phyloP scores from a whole-genome alignment of 2,113 vertebrate genomes.

The Athene noctua region DNA sequence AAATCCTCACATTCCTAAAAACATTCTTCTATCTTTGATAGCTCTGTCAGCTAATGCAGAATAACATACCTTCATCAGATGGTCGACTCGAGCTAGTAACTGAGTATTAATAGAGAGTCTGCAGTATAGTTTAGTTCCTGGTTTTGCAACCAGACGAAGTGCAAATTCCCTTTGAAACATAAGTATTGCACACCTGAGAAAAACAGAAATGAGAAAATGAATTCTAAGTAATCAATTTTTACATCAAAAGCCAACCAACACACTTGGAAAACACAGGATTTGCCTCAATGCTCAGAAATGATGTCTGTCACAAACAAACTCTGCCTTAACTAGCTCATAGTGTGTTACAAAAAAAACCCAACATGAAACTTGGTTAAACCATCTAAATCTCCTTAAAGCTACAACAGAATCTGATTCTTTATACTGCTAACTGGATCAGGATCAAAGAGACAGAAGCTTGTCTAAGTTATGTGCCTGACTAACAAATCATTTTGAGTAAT shows the following conservation, averaged over 20 bases:
- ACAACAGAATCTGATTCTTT: not conserved
- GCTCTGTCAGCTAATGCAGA: not conserved
- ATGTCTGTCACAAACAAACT: not conserved
- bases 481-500: not conserved
- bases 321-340: not conserved
- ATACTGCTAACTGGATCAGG: not conserved
- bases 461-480: not conserved
- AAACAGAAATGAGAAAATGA: not conserved
- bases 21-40: not conserved
- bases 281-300: not conserved
- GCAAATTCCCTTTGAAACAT: constrained; percentile 99
- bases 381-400: not conserved
- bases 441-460: not conserved
- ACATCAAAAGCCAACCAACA: not conserved
- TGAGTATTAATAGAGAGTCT: constrained; percentile 97
- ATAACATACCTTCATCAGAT: constrained; percentile 92
- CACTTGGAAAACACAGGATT: not conserved
- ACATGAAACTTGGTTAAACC: not conserved
- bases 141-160: constrained; percentile 91
- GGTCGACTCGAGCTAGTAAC: constrained; percentile 91
- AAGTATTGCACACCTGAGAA: constrained; percentile 90
- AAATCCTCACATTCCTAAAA: not conserved
- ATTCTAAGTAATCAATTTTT: not conserved
- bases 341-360: not conserved
- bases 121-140: constrained; percentile 94